Percentiles rank a stretch among this genome's conserved stretches.
Conservation (phyloP, 2,797 vertebrate species). For the Xerus rutilus region DNA sequence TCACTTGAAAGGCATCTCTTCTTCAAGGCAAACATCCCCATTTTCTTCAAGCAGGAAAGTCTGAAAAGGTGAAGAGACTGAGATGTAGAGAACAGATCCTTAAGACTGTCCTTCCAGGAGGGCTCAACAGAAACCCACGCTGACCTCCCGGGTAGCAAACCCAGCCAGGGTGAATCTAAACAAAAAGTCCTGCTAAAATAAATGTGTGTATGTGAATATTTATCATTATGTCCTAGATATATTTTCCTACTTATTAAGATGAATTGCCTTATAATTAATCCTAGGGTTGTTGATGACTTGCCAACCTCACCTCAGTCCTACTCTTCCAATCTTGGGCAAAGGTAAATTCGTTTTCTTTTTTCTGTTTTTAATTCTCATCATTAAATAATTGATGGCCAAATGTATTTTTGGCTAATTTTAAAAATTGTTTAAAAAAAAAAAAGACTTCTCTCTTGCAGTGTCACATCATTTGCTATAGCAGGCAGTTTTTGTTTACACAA, state of each 20-base stretch:
- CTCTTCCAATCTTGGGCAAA: background rate
- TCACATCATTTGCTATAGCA: background rate
- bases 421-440: too few species aligned
- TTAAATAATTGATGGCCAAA: conserved; percentile 27
- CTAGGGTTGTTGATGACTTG: background rate
- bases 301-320: background rate
- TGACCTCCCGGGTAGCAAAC: background rate
- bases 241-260: conserved; percentile 33
- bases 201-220: too few species aligned
- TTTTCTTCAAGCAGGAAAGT: background rate
- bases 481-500: background rate
- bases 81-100: background rate
- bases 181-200: background rate
- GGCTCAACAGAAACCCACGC: background rate
- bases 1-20: background rate
- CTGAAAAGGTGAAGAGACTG: background rate
- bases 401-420: background rate
- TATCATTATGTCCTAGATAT: background rate
- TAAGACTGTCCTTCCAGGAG: background rate
- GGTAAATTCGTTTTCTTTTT: background rate
- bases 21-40: background rate
- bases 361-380: background rate
- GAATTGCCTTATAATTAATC: background rate
- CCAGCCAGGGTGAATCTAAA: background rate
- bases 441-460: background rate